phyloP scores from a whole-genome alignment of 2,888 invertebrate species.

The Syrphus vitripennis region DNA sequence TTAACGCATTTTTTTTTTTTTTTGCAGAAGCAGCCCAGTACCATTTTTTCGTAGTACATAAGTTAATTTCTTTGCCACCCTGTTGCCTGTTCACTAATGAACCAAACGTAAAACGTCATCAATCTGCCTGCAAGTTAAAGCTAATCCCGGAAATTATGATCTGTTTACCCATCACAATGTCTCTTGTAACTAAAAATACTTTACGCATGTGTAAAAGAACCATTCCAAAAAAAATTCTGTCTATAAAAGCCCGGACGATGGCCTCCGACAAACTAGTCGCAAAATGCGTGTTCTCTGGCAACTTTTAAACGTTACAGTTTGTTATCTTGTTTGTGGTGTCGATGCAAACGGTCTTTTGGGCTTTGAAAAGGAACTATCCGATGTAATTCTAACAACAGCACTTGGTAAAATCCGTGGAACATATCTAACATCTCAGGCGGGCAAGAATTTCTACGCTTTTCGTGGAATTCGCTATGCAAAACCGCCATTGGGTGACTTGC shows the following conservation, averaged over 20 bases:
- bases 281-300: conserved; percentile 23
- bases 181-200: not conserved
- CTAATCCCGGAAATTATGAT: conserved; percentile 31
- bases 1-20: no score
- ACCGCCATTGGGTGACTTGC: conserved; percentile 77
- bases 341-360: conserved; percentile 66
- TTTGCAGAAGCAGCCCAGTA: no score
- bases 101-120: not conserved
- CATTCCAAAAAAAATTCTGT: not conserved
- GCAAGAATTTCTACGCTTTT: conserved; percentile 79
- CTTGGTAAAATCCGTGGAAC: conserved; percentile 80
- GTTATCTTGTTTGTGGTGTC: not conserved
- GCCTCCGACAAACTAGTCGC: conserved; percentile 28
- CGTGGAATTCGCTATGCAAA: conserved; percentile 80
- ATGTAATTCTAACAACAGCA: conserved; percentile 78
- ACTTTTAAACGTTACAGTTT: not conserved
- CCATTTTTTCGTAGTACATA: no score
- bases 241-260: conserved; percentile 39
- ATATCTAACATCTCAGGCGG: conserved; percentile 77
- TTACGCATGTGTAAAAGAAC: not conserved
- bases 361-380: conserved; percentile 78
- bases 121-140: not conserved
- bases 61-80: conserved; percentile 15
- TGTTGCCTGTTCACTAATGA: conserved; percentile 34
- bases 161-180: not conserved